Conservation (phyloP, 2,797 vertebrate genomes). For the Apodemus agrarius region DNA sequence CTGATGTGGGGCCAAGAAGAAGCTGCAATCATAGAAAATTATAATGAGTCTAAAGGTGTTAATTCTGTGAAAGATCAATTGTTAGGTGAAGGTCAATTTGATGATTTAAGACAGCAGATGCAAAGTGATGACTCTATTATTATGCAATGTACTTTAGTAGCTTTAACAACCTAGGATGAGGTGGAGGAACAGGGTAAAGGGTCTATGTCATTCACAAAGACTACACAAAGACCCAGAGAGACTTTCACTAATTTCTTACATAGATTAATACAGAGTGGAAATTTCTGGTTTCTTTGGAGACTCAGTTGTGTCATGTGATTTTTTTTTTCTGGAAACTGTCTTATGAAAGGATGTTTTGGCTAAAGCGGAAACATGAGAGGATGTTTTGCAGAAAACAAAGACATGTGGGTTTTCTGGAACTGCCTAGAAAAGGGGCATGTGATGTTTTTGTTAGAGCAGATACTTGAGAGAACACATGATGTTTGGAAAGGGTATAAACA, state of each 20-base stretch:
- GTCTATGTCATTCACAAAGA: background rate
- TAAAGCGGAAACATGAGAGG: background rate
- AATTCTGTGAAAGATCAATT: background rate
- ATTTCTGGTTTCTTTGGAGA: background rate
- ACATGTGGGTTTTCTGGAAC: background rate
- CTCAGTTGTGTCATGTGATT: background rate
- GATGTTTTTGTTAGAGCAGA: background rate
- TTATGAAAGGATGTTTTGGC: background rate
- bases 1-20: background rate
- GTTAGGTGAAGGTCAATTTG: background rate
- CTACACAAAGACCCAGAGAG: background rate
- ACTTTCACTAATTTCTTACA: background rate
- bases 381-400: background rate
- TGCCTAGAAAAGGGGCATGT: background rate
- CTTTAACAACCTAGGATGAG: background rate
- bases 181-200: background rate
- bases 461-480: background rate
- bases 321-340: background rate
- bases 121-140: background rate
- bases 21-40: background rate
- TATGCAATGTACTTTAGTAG: background rate
- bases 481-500: background rate
- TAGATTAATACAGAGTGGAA: background rate
- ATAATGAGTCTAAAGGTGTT: background rate
- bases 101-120: too few relatives aligned